Evolutionary conservation across 2,797 vertebrate species (phyloP), one percentile per base, ranked within the genome.

Genomic region (Kryptopterus vitreolus): DNA sequence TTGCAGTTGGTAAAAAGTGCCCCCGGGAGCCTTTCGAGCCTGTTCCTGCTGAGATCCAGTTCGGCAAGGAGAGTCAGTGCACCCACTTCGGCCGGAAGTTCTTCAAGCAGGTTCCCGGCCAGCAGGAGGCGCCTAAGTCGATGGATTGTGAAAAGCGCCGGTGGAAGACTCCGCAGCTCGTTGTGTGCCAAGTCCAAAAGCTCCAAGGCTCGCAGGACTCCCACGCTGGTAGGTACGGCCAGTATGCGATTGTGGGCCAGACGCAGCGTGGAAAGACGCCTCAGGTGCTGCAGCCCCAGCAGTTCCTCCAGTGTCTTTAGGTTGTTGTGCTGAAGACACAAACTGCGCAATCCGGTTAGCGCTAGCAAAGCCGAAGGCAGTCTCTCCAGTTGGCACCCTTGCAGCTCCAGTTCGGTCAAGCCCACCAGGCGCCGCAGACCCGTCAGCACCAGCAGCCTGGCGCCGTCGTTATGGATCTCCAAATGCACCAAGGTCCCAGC

Each of bases 181-280:
- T 95, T 95, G 86, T 92, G 89, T 33, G 91, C 89, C 57, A 95
- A 87, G 80, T 93, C 92, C 10, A 95, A 85, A n/a, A 93, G 81
- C 86, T 95, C 92, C 12, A 95, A 85, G 22, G 88, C 88, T 20
- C 87, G 89, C 35, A 95, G 87, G 7, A 91, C 88, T 9, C 91
- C 89, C 0, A 94, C 87, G 9, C 92, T 91, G 18, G 88, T 78
- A 0, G 93, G 92, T 13, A 94, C 82, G 0, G 78, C 85, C 70
- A 89, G 61, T 29, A 95, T 88, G 0, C 75, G 83, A 85, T 95
- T 95, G 59, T 92, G 90, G 31, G 91, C 90, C 0, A 95, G 89
- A 69, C 87, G 86, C n/a, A 95, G 91, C 65, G 82, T 87, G 48
- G 90, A 90, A 3, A 95, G 92, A 16, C 81, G 89, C 3, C 87